A percentile compares a stretch with the other conserved stretches of the same genome.
Conservation (phyloP, 2,113 vertebrate species). For the Sialia sialis region DNA sequence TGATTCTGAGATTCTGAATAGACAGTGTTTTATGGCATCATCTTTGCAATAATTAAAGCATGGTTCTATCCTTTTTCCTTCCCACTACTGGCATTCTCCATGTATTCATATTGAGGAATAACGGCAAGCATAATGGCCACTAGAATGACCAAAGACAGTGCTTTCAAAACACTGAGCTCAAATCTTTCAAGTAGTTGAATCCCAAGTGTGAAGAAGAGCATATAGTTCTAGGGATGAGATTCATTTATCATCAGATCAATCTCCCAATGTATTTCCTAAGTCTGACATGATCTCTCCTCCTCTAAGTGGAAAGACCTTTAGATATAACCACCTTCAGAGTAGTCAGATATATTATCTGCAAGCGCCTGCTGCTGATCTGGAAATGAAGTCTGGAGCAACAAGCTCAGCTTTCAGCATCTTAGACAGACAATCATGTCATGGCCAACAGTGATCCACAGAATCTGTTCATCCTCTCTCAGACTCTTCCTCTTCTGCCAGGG, state of each 20-base stretch:
- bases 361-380: background rate
- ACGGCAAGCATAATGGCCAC: background rate
- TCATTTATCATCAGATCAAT: background rate
- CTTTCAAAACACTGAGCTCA: background rate
- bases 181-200: background rate
- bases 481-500: background rate
- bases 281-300: background rate
- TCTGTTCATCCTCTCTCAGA: background rate
- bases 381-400: background rate
- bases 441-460: background rate
- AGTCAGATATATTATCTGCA: background rate
- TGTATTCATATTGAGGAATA: background rate
- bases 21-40: background rate
- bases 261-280: background rate
- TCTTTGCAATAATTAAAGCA: background rate
- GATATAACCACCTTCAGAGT: background rate
- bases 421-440: background rate
- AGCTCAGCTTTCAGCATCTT: background rate
- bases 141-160: background rate
- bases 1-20: background rate
- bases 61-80: background rate
- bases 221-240: rapidly evolving
- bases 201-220: background rate
- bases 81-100: background rate
- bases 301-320: background rate